Evolutionary conservation across 2,113 vertebrate species (phyloP), one percentile per base, ranked within the genome.

Genomic region (Cebus imitator): DNA sequence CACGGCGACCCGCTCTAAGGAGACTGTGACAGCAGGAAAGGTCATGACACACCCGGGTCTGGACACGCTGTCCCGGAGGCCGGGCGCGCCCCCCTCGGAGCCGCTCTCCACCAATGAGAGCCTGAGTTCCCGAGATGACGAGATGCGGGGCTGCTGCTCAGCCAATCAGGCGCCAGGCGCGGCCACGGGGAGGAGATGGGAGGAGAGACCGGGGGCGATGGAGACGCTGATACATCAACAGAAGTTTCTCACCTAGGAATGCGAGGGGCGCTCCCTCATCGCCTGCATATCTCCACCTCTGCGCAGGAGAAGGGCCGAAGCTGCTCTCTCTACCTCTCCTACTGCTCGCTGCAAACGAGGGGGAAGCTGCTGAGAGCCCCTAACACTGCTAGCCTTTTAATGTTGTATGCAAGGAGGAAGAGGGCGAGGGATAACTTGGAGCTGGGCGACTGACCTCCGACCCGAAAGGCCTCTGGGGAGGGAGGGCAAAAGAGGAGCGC

Each of bases 161-260:
- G 96, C 98, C 98, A 98, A 97, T 97, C 78, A 94, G 96, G 45
- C 35, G 83, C 66, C 94, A 13, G 89, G 94, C 70, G 87, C 80
- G 95, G 97, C 95, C 84, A 37, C 40, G 82, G 93, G 98, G 96
- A 87, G 98, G 96, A 50, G 90, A 72, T 25, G 91, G 32, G 87
- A 93, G 91, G 84, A 70, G 95, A 90, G 96, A 88, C 96, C 90
- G 21, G 72, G 83, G 95, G 83, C 68, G 94, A 97, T 97, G 97
- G 96, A 96, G 95, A 78, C 82, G 2, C 57, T 11, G 57, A 94
- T 90, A 76, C 87, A 45, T 35, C 61, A 7, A 27, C 98, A 80
- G 43, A 97, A 98, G 98, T 98, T 98, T 98, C 97, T 96, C 98
- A 97, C 98, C 98, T 98, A 84, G 95, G 97, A 94, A 73, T 17